Evolutionary conservation across 2,888 invertebrate genomes (phyloP).

Genomic region (Agonum fuliginosum): DNA sequence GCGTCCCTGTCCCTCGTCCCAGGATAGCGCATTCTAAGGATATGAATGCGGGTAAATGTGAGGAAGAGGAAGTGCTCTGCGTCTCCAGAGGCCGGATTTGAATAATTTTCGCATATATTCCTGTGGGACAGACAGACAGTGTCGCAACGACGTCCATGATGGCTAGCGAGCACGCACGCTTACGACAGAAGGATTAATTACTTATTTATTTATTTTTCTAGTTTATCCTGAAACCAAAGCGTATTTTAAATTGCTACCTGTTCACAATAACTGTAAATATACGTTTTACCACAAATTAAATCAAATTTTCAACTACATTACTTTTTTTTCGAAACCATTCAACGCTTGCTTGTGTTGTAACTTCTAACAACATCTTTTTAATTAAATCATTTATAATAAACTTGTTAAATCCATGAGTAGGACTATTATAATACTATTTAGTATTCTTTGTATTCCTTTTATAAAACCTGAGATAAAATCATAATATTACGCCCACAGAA

Average conservation of each 20-base stretch:
- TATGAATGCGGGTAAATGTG: not conserved
- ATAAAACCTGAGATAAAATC: too few species aligned
- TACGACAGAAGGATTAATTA: conserved; percentile 46
- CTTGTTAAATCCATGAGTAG: too few species aligned
- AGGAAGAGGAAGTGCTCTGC: not conserved
- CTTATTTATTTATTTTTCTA: not conserved
- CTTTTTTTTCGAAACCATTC: too few species aligned
- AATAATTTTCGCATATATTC: conserved; percentile 55
- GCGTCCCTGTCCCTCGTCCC: not conserved
- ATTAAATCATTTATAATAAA: too few species aligned
- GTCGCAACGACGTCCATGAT: conserved; percentile 5
- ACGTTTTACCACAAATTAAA: too few species aligned
- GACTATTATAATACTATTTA: too few species aligned
- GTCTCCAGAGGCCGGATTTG: conserved; percentile 37
- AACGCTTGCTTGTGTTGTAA: too few species aligned
- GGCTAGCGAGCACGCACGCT: conserved; percentile 25
- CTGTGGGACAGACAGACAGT: conserved; percentile 16
- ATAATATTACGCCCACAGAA: too few species aligned
- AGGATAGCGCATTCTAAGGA: not conserved
- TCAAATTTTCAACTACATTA: too few species aligned
- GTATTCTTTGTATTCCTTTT: too few species aligned
- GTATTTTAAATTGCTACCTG: not conserved
- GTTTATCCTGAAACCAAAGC: not conserved
- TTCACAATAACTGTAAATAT: not conserved
- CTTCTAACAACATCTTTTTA: too few species aligned